These are phyloP conservation scores for Coendou prehensilis DNA, from an alignment of 2,797 vertebrate genomes.

Conservation along the genomic window DNA sequence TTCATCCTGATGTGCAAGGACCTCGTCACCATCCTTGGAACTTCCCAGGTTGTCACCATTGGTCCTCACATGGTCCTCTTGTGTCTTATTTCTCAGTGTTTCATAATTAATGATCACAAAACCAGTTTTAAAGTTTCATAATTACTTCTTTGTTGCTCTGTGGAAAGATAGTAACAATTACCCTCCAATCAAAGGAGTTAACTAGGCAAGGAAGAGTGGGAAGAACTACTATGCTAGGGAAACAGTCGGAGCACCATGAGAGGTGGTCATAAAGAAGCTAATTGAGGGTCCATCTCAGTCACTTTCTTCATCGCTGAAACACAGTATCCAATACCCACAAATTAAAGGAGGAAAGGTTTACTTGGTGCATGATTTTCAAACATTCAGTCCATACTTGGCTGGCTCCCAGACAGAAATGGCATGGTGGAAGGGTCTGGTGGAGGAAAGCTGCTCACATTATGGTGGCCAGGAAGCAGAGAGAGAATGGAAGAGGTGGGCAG, in stretches of 20 bases:
- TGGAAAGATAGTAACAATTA: not conserved
- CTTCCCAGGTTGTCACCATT: not conserved
- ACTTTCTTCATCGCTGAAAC: not conserved
- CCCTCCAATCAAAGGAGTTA: not conserved
- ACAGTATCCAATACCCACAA: not conserved
- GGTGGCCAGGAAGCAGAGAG: not conserved
- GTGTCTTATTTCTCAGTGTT: not conserved
- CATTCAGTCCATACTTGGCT: not conserved
- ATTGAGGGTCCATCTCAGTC: not conserved
- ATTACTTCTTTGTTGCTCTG: not conserved
- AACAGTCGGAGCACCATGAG: not conserved
- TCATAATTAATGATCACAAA: not conserved
- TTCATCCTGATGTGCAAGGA: not conserved
- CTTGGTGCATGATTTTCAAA: not conserved
- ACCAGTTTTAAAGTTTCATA: not conserved
- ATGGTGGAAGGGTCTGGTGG: not conserved
- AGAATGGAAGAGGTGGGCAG: not conserved
- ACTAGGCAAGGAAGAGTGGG: not conserved
- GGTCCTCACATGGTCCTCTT: not conserved
- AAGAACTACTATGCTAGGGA: not conserved
- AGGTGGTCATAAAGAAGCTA: not conserved
- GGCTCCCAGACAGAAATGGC: not conserved
- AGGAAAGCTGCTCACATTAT: not conserved
- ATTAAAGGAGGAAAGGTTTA: not conserved
- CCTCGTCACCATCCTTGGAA: not conserved